These are phyloP conservation scores for Metaphire vulgaris DNA, from an alignment of 1,140 invertebrate genomes.

Conservation along the genomic window DNA sequence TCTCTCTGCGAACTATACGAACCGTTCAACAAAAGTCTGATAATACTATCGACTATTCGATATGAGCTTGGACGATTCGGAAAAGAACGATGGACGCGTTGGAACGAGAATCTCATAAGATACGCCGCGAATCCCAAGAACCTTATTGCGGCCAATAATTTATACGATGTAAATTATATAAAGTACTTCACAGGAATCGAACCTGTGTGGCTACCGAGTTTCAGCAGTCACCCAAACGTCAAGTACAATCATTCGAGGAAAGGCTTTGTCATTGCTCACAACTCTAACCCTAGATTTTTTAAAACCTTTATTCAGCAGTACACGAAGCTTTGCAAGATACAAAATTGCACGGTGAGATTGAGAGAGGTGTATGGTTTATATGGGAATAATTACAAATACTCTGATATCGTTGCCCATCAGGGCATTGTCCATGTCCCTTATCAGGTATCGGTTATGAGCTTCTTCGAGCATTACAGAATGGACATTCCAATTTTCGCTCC, in stretches of 20 bases:
- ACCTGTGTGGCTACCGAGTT: not conserved
- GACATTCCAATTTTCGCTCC: conserved; percentile 22
- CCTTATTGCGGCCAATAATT: conserved; percentile 6
- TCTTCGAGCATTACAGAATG: too few relatives aligned
- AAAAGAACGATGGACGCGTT: not conserved
- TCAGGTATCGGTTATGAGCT: too few relatives aligned
- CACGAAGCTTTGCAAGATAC: not conserved
- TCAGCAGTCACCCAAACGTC: not conserved
- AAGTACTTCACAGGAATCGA: not conserved
- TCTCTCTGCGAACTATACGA: conserved; percentile 29
- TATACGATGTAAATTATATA: not conserved
- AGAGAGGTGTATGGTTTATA: not conserved
- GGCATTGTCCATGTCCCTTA: conserved; percentile 18
- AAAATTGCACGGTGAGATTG: not conserved
- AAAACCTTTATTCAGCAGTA: too few relatives aligned
- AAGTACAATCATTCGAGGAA: not conserved
- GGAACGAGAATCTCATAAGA: conserved; percentile 3
- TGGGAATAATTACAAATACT: not conserved
- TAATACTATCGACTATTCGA: conserved; percentile 24
- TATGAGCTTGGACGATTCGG: too few relatives aligned
- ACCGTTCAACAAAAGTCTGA: conserved; percentile 30
- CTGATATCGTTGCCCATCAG: not conserved
- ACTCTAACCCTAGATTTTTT: too few relatives aligned
- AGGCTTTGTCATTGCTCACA: not conserved
- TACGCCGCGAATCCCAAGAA: not conserved